Evolutionary conservation across 2,888 invertebrate species (phyloP).

Genomic region (Schizaphis graminum): DNA sequence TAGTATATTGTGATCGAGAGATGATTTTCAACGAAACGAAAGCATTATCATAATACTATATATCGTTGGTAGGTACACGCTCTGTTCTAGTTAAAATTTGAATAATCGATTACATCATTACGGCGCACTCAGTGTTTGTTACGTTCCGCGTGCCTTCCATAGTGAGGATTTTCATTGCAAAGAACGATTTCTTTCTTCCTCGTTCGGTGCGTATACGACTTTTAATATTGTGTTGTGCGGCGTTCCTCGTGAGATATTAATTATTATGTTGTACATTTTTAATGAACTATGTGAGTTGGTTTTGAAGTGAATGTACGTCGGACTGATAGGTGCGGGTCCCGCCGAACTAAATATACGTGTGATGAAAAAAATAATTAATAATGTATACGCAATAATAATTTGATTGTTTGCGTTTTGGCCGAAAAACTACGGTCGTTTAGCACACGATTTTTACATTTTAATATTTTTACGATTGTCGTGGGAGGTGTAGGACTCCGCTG

Average conservation of each 20-base stretch:
- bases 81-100: neutral
- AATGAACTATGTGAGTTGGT: neutral
- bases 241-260: neutral
- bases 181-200: neutral
- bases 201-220: neutral
- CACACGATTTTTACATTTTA: neutral
- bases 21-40: neutral
- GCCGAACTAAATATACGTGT: neutral
- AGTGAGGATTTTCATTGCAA: neutral
- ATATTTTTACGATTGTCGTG: neutral
- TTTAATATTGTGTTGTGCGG: neutral
- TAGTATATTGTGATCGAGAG: neutral
- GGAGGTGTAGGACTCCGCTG: neutral
- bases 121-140: neutral
- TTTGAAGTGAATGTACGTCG: neutral
- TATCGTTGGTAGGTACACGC: neutral
- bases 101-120: slow-evolving; percentile 26
- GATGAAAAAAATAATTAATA: neutral
- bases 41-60: neutral
- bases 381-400: neutral
- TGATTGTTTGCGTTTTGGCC: neutral
- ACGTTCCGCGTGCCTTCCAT: neutral
- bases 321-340: neutral
- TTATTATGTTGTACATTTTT: neutral
- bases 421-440: neutral